Percentiles rank a stretch among this genome's conserved stretches.
phyloP scores from a whole-genome alignment of 1,140 invertebrate species.

The Conopomorpha cramerella region DNA sequence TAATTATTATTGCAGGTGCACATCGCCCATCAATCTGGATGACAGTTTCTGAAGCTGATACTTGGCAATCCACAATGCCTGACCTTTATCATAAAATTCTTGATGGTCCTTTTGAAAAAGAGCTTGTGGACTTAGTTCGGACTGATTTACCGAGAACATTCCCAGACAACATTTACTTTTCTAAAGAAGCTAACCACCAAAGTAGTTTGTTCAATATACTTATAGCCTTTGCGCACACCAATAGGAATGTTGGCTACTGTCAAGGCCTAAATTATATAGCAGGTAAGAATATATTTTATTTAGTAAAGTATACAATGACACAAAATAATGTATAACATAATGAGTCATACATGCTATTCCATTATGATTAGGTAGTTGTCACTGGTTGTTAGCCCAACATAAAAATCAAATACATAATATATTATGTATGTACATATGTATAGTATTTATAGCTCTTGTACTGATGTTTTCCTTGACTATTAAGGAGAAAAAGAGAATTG shows the following conservation, averaged over 20 bases:
- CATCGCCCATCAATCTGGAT: slow-evolving; percentile 78
- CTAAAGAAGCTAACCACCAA: slow-evolving; percentile 72
- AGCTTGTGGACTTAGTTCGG: slow-evolving; percentile 78
- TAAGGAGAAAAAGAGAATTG: too few species aligned
- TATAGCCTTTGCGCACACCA: slow-evolving; percentile 87
- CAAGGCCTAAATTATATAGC: slow-evolving; percentile 94
- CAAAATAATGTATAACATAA: too few species aligned
- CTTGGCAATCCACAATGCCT: slow-evolving; percentile 67
- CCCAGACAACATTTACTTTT: slow-evolving; percentile 93
- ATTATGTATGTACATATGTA: too few species aligned
- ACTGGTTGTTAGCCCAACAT: too few species aligned
- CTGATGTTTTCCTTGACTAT: too few species aligned
- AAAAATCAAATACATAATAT: too few species aligned
- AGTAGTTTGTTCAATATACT: slow-evolving; percentile 83
- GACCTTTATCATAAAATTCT: slow-evolving; percentile 75
- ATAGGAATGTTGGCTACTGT: slow-evolving; percentile 86
- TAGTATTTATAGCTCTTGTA: too few species aligned
- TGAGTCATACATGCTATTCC: too few species aligned
- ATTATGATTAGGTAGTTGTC: too few species aligned
- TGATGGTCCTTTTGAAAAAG: slow-evolving; percentile 66
- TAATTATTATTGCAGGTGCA: slow-evolving; percentile 63
- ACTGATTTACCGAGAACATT: slow-evolving; percentile 89
- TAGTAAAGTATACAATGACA: too few species aligned
- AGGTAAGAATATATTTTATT: too few species aligned
- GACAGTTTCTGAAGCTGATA: slow-evolving; percentile 77